Evolutionary conservation across 2,888 invertebrate genomes (phyloP).

Genomic region (Dendrolimus houi): DNA sequence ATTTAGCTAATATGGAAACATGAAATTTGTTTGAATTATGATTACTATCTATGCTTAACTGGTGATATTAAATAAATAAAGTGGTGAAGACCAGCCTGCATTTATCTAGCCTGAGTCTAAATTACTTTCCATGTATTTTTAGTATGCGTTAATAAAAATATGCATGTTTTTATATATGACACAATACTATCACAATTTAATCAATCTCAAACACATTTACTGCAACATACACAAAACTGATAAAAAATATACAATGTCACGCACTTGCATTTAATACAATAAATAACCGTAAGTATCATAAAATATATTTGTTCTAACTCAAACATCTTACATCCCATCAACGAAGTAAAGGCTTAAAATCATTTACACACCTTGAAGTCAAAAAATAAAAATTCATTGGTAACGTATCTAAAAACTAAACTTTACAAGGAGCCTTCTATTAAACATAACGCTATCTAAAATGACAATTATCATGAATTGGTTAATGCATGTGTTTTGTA

Average conservation of each 20-base stretch:
- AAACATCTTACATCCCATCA: slow-evolving; percentile 12
- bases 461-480: slow-evolving; percentile 14
- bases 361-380: slow-evolving; percentile 37
- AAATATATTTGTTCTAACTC: slow-evolving; percentile 1
- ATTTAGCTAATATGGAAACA: no score
- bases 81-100: no score
- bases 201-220: slow-evolving; percentile 1
- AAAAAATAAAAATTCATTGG: slow-evolving; percentile 66
- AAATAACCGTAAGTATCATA: slow-evolving; percentile 4
- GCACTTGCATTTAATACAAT: slow-evolving; percentile 15
- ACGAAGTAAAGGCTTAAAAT: slow-evolving; percentile 10
- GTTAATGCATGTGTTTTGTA: slow-evolving; percentile 13
- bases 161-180: not conserved
- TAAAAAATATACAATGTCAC: slow-evolving; percentile 7
- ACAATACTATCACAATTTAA: not conserved
- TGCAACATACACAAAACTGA: not conserved
- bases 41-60: no score
- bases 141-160: not conserved
- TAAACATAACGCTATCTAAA: slow-evolving; percentile 21
- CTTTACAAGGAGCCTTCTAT: slow-evolving; percentile 52
- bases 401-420: slow-evolving; percentile 66
- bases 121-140: not conserved
- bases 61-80: no score
- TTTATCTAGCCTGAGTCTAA: no score
- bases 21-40: no score